Conservation (phyloP, 2,113 vertebrate genomes). For the Mustela lutreola region DNA sequence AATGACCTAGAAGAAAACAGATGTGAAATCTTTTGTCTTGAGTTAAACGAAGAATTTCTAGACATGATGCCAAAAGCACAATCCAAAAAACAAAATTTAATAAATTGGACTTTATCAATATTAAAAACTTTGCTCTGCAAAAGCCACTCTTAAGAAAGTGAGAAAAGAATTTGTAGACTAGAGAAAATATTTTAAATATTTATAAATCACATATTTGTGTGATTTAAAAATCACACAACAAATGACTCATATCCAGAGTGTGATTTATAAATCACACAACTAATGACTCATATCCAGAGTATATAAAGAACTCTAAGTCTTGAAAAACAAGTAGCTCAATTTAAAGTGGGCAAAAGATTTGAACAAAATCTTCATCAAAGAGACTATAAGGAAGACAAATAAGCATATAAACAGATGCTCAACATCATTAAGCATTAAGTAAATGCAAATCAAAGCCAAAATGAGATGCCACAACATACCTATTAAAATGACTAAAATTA, state of each 20-base stretch:
- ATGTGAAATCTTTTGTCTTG: neutral
- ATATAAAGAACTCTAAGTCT: constrained; percentile 22
- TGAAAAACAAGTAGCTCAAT: neutral
- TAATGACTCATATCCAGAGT: neutral
- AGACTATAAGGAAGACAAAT: neutral
- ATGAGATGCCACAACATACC: neutral
- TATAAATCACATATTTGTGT: neutral
- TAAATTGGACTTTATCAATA: neutral
- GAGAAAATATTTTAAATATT: neutral
- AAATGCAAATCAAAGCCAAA: constrained; percentile 38
- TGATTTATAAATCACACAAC: constrained; percentile 12
- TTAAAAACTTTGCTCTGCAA: neutral
- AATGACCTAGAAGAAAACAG: neutral
- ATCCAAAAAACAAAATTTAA: neutral
- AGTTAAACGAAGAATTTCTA: neutral
- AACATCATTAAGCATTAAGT: neutral
- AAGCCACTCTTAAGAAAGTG: constrained; percentile 1
- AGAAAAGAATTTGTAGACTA: neutral
- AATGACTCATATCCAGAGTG: neutral
- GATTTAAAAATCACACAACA: constrained; percentile 24
- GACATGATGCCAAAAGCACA: neutral
- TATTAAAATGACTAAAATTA: constrained; percentile 1
- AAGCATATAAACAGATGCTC: neutral
- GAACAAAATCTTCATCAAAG: neutral
- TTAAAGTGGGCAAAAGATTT: neutral